These are phyloP conservation scores for Rhabdophis nuchalis DNA, from an alignment of 2,797 vertebrate genomes.

Conservation along the genomic window DNA sequence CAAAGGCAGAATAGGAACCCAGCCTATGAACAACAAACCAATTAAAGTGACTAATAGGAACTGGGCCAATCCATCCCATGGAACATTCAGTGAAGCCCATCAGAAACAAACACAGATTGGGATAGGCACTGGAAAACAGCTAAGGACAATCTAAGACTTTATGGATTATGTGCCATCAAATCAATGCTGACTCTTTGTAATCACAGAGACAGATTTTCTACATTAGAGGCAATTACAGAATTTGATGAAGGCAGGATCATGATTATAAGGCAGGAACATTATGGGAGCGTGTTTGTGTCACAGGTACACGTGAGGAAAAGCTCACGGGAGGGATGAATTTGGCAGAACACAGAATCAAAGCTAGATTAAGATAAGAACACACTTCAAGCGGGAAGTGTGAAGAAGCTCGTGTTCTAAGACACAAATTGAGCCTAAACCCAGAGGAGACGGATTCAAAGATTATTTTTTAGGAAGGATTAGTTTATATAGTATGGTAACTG, in stretches of 20 bases:
- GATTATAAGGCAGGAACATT: not conserved
- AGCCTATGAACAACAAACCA: not conserved
- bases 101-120: not conserved
- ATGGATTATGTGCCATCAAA: not conserved
- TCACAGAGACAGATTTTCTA: not conserved
- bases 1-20: not conserved
- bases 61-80: not conserved
- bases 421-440: not conserved
- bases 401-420: not conserved
- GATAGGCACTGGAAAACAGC: not conserved
- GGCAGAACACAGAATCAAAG: not conserved
- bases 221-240: not conserved
- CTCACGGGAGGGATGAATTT: not conserved
- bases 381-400: not conserved
- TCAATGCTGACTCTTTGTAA: not conserved
- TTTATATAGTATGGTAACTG: not conserved
- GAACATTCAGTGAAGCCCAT: not conserved
- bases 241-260: not conserved
- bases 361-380: not conserved
- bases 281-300: not conserved
- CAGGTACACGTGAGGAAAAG: not conserved
- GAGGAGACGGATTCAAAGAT: not conserved
- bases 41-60: not conserved
- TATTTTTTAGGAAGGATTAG: not conserved
- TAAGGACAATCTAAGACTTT: not conserved